Percentiles rank a stretch among this genome's conserved stretches.
Evolutionary conservation across 2,113 vertebrate species (phyloP).

Genomic region (Apus apus): DNA sequence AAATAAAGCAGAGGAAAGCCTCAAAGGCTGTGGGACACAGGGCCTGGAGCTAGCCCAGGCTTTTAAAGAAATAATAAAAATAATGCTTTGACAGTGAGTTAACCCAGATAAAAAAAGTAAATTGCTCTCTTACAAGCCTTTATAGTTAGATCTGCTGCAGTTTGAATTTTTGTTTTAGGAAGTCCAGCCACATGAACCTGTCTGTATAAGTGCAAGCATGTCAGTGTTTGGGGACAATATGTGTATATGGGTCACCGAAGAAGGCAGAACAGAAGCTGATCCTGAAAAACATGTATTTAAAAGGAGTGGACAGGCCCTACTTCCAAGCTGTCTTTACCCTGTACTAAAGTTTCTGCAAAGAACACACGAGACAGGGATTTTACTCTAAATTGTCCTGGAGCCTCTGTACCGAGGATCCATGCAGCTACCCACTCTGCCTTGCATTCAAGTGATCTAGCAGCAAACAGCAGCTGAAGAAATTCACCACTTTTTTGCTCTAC

Average conservation of each 20-base stretch:
- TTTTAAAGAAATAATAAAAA: not conserved
- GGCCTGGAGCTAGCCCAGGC: not conserved
- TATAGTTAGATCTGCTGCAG: not conserved
- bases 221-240: not conserved
- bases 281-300: not conserved
- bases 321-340: not conserved
- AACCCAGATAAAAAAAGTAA: not conserved
- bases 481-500: not conserved
- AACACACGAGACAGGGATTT: not conserved
- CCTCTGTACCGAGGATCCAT: not conserved
- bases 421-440: not conserved
- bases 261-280: not conserved
- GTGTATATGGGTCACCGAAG: not conserved
- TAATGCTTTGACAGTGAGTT: not conserved
- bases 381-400: not conserved
- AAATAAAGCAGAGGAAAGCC: not conserved
- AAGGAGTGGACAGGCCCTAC: not conserved
- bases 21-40: not conserved
- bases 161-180: not conserved
- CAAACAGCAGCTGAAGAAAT: not conserved
- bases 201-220: no score
- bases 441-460: not conserved
- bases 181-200: not conserved
- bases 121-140: not conserved
- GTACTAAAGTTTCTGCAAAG: not conserved